Percentiles rank a stretch among this genome's conserved stretches.
phyloP scores from a whole-genome alignment of 2,888 invertebrate species.

The Trachelus iudaicus region DNA sequence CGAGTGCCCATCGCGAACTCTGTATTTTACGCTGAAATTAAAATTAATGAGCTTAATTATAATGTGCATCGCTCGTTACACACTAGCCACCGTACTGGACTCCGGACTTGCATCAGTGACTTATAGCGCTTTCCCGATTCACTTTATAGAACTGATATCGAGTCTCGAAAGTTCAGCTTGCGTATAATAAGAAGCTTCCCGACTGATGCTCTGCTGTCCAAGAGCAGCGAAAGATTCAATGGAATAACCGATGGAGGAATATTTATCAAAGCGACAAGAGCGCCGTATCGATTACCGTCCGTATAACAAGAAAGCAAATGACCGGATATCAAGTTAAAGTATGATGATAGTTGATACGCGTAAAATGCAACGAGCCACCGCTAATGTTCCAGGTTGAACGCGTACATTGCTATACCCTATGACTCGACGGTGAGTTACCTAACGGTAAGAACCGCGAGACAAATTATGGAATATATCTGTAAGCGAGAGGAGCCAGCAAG shows the following conservation, averaged over 20 bases:
- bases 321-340: slow-evolving; percentile 60
- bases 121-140: background rate
- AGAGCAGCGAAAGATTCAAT: background rate
- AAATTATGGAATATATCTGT: slow-evolving; percentile 49
- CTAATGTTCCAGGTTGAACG: slow-evolving; percentile 45
- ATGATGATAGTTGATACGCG: slow-evolving; percentile 60
- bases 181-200: background rate
- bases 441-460: slow-evolving; percentile 47
- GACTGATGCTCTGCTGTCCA: background rate
- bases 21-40: slow-evolving; percentile 35
- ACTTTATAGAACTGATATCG: background rate
- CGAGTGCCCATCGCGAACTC: background rate
- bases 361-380: slow-evolving; percentile 52
- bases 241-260: background rate
- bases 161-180: background rate
- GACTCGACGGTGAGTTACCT: slow-evolving; percentile 27
- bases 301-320: slow-evolving; percentile 51
- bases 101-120: background rate
- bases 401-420: background rate
- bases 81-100: slow-evolving; percentile 2
- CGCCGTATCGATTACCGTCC: slow-evolving; percentile 51
- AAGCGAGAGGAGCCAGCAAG: slow-evolving; percentile 11
- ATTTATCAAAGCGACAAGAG: background rate
- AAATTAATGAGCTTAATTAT: slow-evolving; percentile 42
- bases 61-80: slow-evolving; percentile 34